phyloP scores from a whole-genome alignment of 2,797 vertebrate species.

The Heliangelus exortis region DNA sequence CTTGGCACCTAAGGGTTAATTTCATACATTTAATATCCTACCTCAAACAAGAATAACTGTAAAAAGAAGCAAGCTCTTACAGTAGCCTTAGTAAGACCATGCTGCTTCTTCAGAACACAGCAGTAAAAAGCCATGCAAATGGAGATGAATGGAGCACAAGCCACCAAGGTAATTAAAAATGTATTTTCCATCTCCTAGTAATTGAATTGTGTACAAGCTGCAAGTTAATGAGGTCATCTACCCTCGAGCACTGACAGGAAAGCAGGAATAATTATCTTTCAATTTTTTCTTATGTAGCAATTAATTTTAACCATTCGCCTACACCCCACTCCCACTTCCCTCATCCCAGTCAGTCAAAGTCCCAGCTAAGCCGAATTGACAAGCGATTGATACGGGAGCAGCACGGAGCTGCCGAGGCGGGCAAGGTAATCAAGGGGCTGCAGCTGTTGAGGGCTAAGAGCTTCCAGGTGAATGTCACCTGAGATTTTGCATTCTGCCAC shows the following conservation, averaged over 20 bases:
- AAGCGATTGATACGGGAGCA: slow-evolving; percentile 81
- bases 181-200: slow-evolving; percentile 93
- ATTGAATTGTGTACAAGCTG: slow-evolving; percentile 97
- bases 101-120: slow-evolving; percentile 76
- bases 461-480: slow-evolving; percentile 95
- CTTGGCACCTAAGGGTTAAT: slow-evolving; percentile 60
- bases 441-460: slow-evolving; percentile 89
- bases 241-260: slow-evolving; percentile 90
- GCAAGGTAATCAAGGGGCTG: slow-evolving; percentile 83
- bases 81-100: slow-evolving; percentile 59
- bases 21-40: slow-evolving; percentile 35
- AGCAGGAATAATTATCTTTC: slow-evolving; percentile 95
- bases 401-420: slow-evolving; percentile 71
- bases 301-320: slow-evolving; percentile 89
- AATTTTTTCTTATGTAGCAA: slow-evolving; percentile 92
- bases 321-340: slow-evolving; percentile 78
- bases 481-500: slow-evolving; percentile 91
- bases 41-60: slow-evolving; percentile 60
- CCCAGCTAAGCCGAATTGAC: slow-evolving; percentile 87
- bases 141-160: slow-evolving; percentile 87
- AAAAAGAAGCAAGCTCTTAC: slow-evolving; percentile 45
- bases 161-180: slow-evolving; percentile 93
- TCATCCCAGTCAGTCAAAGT: slow-evolving; percentile 84
- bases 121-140: slow-evolving; percentile 80
- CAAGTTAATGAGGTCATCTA: slow-evolving; percentile 95